phyloP scores from a whole-genome alignment of 2,797 vertebrate species.

The Squalus acanthias region DNA sequence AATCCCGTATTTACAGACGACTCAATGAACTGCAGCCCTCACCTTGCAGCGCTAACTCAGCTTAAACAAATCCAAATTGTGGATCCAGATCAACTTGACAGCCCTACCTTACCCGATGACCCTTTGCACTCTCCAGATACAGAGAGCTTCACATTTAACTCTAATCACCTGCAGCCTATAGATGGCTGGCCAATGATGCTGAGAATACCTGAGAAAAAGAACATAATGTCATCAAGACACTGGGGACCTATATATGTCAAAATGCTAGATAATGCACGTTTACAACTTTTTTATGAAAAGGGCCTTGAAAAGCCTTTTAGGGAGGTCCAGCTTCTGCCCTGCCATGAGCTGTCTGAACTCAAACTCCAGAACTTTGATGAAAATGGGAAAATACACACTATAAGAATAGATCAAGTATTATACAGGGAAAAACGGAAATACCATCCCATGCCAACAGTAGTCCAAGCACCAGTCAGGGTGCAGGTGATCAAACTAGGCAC shows the following conservation, averaged over 20 bases:
- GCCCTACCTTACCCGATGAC: constrained; percentile 60
- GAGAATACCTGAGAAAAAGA: constrained; percentile 83
- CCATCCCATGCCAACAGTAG: constrained; percentile 70
- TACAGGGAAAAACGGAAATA: constrained; percentile 81
- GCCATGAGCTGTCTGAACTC: constrained; percentile 74
- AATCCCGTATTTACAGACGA: constrained; percentile 57
- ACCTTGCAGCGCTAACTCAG: constrained; percentile 63
- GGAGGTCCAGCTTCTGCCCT: constrained; percentile 69
- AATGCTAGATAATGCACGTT: constrained; percentile 57
- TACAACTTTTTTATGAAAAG: constrained; percentile 78
- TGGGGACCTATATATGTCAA: constrained; percentile 81
- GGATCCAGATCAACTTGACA: constrained; percentile 60
- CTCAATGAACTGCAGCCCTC: constrained; percentile 49
- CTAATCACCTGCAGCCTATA: constrained; percentile 53
- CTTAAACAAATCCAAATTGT: constrained; percentile 67
- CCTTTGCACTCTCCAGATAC: constrained; percentile 51
- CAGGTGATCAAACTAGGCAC: constrained; percentile 79
- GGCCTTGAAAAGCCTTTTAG: constrained; percentile 78
- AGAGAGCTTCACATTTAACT: constrained; percentile 49
- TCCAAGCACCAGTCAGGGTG: constrained; percentile 67
- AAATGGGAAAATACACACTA: constrained; percentile 72
- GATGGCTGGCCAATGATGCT: constrained; percentile 84
- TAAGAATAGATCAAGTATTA: constrained; percentile 69
- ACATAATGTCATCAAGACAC: constrained; percentile 85
- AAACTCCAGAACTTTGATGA: constrained; percentile 78